Base-by-base conservation (phyloP, 2,888 invertebrate species). In the Biston stratarius region DNA sequence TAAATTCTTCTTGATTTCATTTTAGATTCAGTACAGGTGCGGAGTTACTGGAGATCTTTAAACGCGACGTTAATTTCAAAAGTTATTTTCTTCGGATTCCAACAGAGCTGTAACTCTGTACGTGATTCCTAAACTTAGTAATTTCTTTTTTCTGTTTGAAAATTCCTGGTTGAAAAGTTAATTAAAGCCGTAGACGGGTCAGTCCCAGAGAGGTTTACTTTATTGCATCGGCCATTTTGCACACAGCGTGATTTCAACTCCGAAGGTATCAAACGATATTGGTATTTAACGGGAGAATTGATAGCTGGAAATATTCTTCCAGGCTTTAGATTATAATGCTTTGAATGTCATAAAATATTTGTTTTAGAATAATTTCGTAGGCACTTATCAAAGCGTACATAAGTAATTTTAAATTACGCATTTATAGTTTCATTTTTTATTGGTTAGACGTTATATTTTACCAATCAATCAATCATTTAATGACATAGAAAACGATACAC, bases 151-250 rank as follows among this genome's bases (percentile, higher is more conserved):
- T 86, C 81, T 80, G 77, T 83, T 88, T 81, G 79, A 81, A 84
- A 87, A 86, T 83, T 83, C 77, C 81, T 80, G 83, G 84, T 87
- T 85, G 86, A 90, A 90, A 92, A 90, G 89, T 92, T 92, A 92
- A 92, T 92, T 92, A 92, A 91, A 86, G 83, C 85, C 76, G 88
- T 83, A 86, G 87, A 88, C 88, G 84, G 85, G 84, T 83, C 85
- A 85, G 86, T 87, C 88, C 89, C 90, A 77, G 82, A 77, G 89
- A 86, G 89, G 82, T 86, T 91, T 87, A 87, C 89, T 90, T 91
- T 91, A 92, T 91, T 86, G 87, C 87, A 81, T 82, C 77, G 83
- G 81, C 82, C 84, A 85, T 86, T 88, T 87, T 86, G 84, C 85
- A 85, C 84, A 80, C 81, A 76, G 79, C 81, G 77, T 79, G 76